Evolutionary conservation across 2,888 invertebrate genomes (phyloP).

Genomic region (Portevinia maculata): DNA sequence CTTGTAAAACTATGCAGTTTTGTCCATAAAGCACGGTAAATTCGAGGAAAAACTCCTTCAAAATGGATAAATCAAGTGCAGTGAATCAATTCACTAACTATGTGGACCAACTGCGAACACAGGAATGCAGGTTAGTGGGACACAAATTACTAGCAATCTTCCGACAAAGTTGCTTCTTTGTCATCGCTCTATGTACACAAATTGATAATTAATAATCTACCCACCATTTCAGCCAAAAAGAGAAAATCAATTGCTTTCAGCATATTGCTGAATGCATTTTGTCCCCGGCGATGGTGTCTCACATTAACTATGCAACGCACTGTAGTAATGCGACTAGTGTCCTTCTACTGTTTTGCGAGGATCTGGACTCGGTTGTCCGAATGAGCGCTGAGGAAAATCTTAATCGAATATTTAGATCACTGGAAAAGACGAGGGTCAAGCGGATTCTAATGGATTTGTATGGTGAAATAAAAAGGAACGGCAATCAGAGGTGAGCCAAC

Average conservation of each 20-base stretch:
- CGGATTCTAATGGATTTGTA: slow-evolving; percentile 91
- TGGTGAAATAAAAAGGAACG: slow-evolving; percentile 92
- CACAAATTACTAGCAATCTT: slow-evolving; percentile 49
- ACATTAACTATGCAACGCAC: slow-evolving; percentile 86
- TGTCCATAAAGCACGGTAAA: slow-evolving; percentile 15
- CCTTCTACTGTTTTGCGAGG: slow-evolving; percentile 89
- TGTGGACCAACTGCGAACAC: slow-evolving; percentile 81
- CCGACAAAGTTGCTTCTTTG: slow-evolving; percentile 30
- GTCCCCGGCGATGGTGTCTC: slow-evolving; percentile 81
- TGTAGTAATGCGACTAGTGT: slow-evolving; percentile 89
- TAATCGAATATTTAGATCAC: slow-evolving; percentile 89
- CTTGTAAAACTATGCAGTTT: slow-evolving; percentile 43
- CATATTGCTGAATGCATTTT: slow-evolving; percentile 89
- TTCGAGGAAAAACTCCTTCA: background rate
- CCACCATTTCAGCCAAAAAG: slow-evolving; percentile 86
- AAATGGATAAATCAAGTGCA: slow-evolving; percentile 79
- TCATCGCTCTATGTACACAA: slow-evolving; percentile 23
- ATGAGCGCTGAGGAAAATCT: slow-evolving; percentile 92
- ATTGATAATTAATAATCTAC: slow-evolving; percentile 17
- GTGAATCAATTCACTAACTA: slow-evolving; percentile 80
- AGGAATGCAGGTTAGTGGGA: slow-evolving; percentile 81
- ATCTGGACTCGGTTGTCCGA: slow-evolving; percentile 89
- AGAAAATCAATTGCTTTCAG: slow-evolving; percentile 89
- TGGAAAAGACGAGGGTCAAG: slow-evolving; percentile 87
- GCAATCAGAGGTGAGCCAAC: slow-evolving; percentile 81